Evolutionary conservation across 92 coral and sea anemone genomes (phyloP).

Genomic region (Plumapathes pennacea): DNA sequence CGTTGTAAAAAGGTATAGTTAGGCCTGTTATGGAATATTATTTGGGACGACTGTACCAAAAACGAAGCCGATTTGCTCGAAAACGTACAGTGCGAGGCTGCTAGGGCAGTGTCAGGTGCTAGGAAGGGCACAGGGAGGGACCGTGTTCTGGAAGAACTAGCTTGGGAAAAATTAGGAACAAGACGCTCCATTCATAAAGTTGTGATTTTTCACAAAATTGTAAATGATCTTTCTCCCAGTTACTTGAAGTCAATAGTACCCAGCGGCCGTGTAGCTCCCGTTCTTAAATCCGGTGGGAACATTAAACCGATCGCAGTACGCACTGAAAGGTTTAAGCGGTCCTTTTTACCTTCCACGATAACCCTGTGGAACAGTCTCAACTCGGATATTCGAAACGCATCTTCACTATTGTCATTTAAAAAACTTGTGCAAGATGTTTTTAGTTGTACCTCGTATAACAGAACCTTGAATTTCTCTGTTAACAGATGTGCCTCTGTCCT

Average conservation of each 20-base stretch:
- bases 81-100: constrained; percentile 42
- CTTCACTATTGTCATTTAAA: too few relatives aligned
- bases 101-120: constrained; percentile 43
- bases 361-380: constrained; percentile 15
- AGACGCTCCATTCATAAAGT: constrained; percentile 29
- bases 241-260: constrained; percentile 3
- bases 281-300: constrained; percentile 1
- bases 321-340: constrained; percentile 10
- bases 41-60: too few relatives aligned
- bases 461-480: too few relatives aligned
- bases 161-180: constrained; percentile 17
- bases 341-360: constrained; percentile 9
- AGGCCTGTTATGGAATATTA: too few relatives aligned
- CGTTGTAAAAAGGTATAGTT: too few relatives aligned
- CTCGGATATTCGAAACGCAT: too few relatives aligned
- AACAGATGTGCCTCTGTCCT: too few relatives aligned
- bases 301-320: not conserved
- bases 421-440: too few relatives aligned
- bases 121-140: constrained; percentile 29
- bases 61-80: too few relatives aligned
- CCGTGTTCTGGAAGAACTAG: constrained; percentile 10
- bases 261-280: not conserved
- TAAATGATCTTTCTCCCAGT: constrained; percentile 12
- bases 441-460: too few relatives aligned
- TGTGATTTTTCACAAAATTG: constrained; percentile 9